Base-by-base conservation (phyloP, 2,797 vertebrate species). In the Rhinogobio ventralis region DNA sequence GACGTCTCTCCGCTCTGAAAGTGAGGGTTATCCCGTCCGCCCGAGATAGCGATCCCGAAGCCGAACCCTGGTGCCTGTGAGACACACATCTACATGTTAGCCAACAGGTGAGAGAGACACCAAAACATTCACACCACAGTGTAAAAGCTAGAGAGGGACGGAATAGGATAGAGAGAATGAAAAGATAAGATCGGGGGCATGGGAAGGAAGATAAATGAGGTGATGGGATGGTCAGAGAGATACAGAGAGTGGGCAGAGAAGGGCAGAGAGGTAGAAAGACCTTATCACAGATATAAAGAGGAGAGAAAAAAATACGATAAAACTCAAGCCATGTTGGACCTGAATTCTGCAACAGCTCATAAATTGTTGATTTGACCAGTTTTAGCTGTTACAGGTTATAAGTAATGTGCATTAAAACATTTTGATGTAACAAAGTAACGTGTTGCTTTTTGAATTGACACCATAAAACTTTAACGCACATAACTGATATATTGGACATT, bases 1-100 rank as follows among this genome's bases (percentile, higher is more conserved):
- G 98, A 99, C 39, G 98, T 99, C 93, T 99, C 98, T 33, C 98
- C 98, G n/a, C 98, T 99, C 95, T 99, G 98, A 94, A 99, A 99
- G 93, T 99, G 98, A 90, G 98, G 98, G 92, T 99, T 99, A 94
- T 99, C 98, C 94, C 97, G 96, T 92, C 98, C 98, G 91, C 98
- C 98, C 86, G 98, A 99, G 96, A 99, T 99, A 91, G 98, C 98
- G 89, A 99, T 99, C 91, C 98, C 98, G 90, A 99, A 99, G 87
- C 98, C 98, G 95, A 99, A 99, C 89, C 98, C 98, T 93, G 98
- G 97, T 90, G 98, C 98, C 98, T 99, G 90, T 5, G 66, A 89
- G 89, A 86, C 71, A 78, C n/a, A 33, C 81, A 49, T 2, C 28
- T 3, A 77, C 51, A 53, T 14, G 68, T 75, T 84, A 46, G 49